A percentile compares a stretch with the other conserved stretches of the same genome.
Conservation (phyloP, 2,113 vertebrate genomes). For the Apteryx mantelli region DNA sequence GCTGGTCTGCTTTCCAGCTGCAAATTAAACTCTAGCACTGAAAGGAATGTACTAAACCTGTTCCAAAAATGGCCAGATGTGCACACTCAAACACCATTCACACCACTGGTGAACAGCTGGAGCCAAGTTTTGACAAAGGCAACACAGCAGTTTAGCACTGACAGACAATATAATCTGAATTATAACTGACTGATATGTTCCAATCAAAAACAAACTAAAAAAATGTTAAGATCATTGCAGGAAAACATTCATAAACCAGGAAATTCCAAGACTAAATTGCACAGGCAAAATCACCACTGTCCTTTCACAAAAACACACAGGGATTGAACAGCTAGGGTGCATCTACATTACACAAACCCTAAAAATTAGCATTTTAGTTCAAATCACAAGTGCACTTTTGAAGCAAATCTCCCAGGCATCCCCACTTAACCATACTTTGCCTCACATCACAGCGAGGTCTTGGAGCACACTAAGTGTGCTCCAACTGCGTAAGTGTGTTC, state of each 20-base stretch:
- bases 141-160: not conserved
- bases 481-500: not conserved
- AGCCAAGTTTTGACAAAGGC: not conserved
- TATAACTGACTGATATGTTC: not conserved
- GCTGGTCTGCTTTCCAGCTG: slow-evolving; percentile 67
- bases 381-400: not conserved
- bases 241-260: not conserved
- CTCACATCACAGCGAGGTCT: not conserved
- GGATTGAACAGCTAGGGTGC: not conserved
- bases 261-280: not conserved
- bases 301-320: not conserved
- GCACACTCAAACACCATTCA: slow-evolving; percentile 54
- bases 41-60: slow-evolving; percentile 75
- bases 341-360: not conserved
- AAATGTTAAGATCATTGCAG: not conserved
- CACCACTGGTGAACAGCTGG: slow-evolving; percentile 17
- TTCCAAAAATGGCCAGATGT: slow-evolving; percentile 78
- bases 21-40: slow-evolving; percentile 58
- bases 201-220: not conserved
- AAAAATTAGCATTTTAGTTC: not conserved
- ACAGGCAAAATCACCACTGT: not conserved
- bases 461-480: accelerated
- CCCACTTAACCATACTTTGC: not conserved
- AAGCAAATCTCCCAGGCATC: not conserved
- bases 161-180: not conserved